Percentiles rank a stretch among this genome's conserved stretches.
Conservation (phyloP, 2,888 invertebrate genomes). For the Brassicogethes aeneus region DNA sequence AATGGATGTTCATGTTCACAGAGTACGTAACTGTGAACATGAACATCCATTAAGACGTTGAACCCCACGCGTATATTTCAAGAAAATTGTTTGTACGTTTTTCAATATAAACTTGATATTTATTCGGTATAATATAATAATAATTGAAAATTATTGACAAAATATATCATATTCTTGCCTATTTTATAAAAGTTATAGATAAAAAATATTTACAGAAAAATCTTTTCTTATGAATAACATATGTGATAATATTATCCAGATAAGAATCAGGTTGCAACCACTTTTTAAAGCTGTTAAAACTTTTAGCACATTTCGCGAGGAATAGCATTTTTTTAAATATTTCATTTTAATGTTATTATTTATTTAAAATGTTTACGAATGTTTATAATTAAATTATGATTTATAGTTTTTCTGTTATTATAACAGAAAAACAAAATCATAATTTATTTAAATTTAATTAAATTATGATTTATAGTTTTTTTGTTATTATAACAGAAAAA, state of each 20-base stretch:
- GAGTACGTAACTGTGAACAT: too few relatives aligned
- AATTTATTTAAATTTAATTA: background rate
- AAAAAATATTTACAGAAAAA: background rate
- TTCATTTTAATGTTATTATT: background rate
- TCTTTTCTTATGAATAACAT: background rate
- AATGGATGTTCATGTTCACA: too few relatives aligned
- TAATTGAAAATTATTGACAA: background rate
- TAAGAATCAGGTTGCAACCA: background rate
- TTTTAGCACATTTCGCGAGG: background rate
- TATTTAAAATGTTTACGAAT: background rate
- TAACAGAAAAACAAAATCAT: too few relatives aligned
- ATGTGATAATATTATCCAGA: background rate
- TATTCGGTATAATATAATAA: background rate
- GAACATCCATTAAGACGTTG: too few relatives aligned
- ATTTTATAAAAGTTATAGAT: background rate
- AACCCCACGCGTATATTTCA: background rate
- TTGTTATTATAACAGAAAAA: too few relatives aligned
- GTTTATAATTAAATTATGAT: conserved; percentile 1
- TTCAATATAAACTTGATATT: background rate
- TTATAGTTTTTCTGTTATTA: too few relatives aligned
- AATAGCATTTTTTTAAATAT: background rate
- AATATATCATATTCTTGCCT: background rate
- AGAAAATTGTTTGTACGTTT: background rate
- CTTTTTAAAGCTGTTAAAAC: conserved; percentile 1
- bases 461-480: too few relatives aligned